Evolutionary conservation across 2,888 invertebrate genomes (phyloP), one percentile per base, ranked within the genome.

Genomic region (Rotaria socialis): DNA sequence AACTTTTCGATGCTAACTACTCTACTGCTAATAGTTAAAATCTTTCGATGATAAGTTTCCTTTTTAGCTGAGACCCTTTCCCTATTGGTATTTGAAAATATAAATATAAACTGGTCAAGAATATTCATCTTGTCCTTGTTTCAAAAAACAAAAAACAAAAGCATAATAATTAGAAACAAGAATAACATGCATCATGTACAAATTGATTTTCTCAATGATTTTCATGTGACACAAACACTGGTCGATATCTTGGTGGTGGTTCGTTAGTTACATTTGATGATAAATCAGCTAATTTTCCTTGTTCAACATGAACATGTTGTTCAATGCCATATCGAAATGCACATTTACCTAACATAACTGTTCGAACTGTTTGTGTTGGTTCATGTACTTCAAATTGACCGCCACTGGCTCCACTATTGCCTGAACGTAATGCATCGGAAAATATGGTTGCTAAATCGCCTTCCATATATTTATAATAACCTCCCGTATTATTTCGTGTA

Each of bases 271-370:
- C 14, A 1, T 47, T 47, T 19, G 35, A 67, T 35, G 67, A 35
- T 27, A n/a, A n/a, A 60, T 67, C 67, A 4, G 16, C 7, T n/a
- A 80, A 47, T n/a, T 47, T 43, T 14, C 24, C 47, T 80, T 80
- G 80, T 43, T 85, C 50, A 41, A 87, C 55, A 41, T 67, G 60
- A 41, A 90, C 89, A 74, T 89, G 88, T 87, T 91, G 91, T 86
- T 90, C 90, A 16, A 91, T 88, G 19, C 91, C 91, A 86, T 89
- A 90, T 84, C 90, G 88, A 87, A 91, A 91, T 41, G 89, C 89
- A 85, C 90, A 90, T 16, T 86, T 88, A 22, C 91, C 91, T 67
- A 88, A 89, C 4, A 89, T 43, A 47, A 80, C n/a, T 80, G 80
- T 80, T 80, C 80, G 43, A n/a, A 80, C 47, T 80, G 80, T 80